phyloP scores from a whole-genome alignment of 2,888 invertebrate genomes.

The Reticulitermes lucifugus region DNA sequence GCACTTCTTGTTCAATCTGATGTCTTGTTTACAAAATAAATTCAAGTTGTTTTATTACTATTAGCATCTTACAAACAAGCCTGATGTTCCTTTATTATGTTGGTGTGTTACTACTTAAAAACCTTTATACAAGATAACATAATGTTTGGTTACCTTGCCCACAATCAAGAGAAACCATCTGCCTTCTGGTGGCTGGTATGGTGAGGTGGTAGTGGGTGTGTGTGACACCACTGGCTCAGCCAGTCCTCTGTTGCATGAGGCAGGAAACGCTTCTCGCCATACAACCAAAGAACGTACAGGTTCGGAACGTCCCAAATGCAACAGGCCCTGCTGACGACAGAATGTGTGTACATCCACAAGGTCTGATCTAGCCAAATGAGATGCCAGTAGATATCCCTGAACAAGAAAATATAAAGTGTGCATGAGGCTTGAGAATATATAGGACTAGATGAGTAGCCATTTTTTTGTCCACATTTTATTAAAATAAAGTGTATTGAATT shows the following conservation, averaged over 20 bases:
- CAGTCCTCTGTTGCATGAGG: conserved; percentile 61
- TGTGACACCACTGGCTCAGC: conserved; percentile 40
- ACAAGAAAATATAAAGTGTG: conserved; percentile 56
- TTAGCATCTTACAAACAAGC: too few species aligned
- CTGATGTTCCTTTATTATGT: too few species aligned
- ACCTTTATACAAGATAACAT: too few species aligned
- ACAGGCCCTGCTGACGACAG: conserved; percentile 79
- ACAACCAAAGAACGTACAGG: conserved; percentile 78
- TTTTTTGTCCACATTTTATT: too few species aligned
- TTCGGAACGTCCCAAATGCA: conserved; percentile 75
- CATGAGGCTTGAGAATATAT: not conserved
- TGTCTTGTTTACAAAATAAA: too few species aligned
- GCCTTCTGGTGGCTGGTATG: conserved; percentile 69
- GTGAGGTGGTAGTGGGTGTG: conserved; percentile 53
- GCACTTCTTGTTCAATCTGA: too few species aligned
- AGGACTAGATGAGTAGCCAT: not conserved
- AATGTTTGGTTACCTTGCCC: conserved; percentile 69
- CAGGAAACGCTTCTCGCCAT: conserved; percentile 81
- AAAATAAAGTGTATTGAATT: too few species aligned
- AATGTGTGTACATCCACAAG: conserved; percentile 81
- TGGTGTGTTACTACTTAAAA: too few species aligned
- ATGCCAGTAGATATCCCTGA: conserved; percentile 79
- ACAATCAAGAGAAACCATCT: conserved; percentile 81
- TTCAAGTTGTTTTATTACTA: too few species aligned
- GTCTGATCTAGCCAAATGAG: conserved; percentile 81